phyloP scores from a whole-genome alignment of 2,113 vertebrate species.

The Parus major region DNA sequence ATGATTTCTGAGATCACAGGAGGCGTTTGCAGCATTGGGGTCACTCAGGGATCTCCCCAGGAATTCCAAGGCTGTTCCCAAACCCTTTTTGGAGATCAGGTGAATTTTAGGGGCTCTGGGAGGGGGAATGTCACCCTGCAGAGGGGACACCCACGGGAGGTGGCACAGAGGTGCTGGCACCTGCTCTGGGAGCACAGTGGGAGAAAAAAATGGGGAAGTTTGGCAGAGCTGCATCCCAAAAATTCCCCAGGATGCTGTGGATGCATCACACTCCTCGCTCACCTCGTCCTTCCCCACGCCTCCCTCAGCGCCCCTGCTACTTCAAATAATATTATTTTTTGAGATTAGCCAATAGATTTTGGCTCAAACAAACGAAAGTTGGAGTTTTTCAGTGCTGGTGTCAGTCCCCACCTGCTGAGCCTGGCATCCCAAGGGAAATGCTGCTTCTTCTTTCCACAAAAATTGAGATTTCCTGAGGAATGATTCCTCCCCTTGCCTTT shows the following conservation, averaged over 20 bases:
- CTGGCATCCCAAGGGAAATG: fast-evolving
- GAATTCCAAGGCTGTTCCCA: not conserved
- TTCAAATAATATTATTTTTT: fast-evolving
- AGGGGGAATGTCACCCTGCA: not conserved
- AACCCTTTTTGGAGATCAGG: not conserved
- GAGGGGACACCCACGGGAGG: not conserved
- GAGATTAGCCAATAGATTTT: not conserved
- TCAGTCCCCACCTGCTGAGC: no score
- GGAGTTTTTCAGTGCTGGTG: not conserved
- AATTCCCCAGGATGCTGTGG: fast-evolving
- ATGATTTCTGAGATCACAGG: not conserved
- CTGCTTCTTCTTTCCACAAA: not conserved
- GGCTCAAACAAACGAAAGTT: fast-evolving
- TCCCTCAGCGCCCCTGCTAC: fast-evolving
- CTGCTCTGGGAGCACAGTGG: fast-evolving
- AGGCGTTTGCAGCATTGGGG: not conserved
- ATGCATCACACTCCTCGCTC: not conserved
- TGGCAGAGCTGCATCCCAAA: not conserved
- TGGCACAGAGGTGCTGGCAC: not conserved
- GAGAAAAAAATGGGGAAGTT: not conserved
- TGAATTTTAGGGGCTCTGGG: not conserved
- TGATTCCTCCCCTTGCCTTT: not conserved
- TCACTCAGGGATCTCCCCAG: not conserved
- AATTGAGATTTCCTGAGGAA: not conserved
- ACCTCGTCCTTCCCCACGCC: fast-evolving